Conservation (phyloP, 2,888 invertebrate genomes). For the Aelia acuminata region DNA sequence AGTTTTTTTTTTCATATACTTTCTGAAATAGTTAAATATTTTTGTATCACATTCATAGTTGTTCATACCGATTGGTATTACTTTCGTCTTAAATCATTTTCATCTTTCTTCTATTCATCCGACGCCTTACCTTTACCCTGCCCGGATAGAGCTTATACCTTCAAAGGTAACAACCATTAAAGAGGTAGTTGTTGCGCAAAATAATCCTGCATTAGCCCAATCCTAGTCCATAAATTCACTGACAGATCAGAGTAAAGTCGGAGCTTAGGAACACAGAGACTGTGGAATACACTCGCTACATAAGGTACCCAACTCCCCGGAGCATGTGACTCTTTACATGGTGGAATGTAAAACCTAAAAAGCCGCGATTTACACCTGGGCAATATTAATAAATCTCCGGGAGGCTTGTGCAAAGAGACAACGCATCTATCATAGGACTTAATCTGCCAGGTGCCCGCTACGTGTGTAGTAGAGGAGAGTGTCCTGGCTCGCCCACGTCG, state of each 20-base stretch:
- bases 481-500: neutral
- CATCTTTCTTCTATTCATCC: neutral
- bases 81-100: no score
- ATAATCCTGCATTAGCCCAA: constrained; percentile 4
- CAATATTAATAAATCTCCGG: neutral
- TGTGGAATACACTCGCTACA: neutral
- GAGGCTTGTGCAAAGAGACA: neutral
- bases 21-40: no score
- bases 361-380: constrained; percentile 10
- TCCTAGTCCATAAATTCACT: neutral
- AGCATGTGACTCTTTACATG: neutral
- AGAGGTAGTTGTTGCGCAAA: neutral
- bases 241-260: neutral
- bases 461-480: neutral
- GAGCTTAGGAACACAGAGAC: neutral
- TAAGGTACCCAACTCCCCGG: neutral
- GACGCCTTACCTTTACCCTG: neutral
- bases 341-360: neutral
- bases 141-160: neutral
- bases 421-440: constrained; percentile 33
- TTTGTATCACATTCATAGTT: no score
- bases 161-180: neutral
- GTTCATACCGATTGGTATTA: no score
- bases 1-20: no score
- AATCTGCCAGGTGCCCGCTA: constrained; percentile 40